A percentile compares a stretch with the other conserved stretches of the same genome.
Conservation (phyloP, 2,113 vertebrate species). For the Campylomormyrus numenius region DNA sequence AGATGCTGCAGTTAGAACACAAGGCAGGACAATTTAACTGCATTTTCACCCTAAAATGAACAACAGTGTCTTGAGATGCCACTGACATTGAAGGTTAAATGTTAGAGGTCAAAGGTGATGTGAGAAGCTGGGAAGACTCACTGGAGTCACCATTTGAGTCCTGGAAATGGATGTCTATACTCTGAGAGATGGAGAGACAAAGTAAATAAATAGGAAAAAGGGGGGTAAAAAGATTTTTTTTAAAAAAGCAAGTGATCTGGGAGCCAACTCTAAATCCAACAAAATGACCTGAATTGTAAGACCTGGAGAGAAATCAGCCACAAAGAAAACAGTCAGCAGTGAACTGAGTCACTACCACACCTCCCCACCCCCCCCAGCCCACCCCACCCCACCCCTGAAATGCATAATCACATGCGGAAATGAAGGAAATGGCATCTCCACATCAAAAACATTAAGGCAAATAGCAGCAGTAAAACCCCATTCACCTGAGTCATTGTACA, state of each 20-base stretch:
- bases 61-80: neutral
- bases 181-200: neutral
- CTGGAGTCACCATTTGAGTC: neutral
- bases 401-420: neutral
- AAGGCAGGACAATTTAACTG: neutral
- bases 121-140: constrained; percentile 9
- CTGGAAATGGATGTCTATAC: neutral
- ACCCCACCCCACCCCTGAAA: neutral
- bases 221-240: neutral
- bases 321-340: neutral
- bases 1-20: neutral
- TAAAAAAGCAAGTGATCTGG: neutral
- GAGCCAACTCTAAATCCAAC: neutral
- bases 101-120: neutral
- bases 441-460: neutral
- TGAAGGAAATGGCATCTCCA: neutral
- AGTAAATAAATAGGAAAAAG: neutral
- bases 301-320: neutral
- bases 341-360: neutral
- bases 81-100: neutral
- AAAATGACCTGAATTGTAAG: neutral
- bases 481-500: neutral
- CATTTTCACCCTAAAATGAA: neutral
- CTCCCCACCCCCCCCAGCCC: too few relatives aligned
- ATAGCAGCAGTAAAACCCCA: neutral